Evolutionary conservation across 2,113 vertebrate species (phyloP).

Genomic region (Sinocyclocheilus rhinocerous): DNA sequence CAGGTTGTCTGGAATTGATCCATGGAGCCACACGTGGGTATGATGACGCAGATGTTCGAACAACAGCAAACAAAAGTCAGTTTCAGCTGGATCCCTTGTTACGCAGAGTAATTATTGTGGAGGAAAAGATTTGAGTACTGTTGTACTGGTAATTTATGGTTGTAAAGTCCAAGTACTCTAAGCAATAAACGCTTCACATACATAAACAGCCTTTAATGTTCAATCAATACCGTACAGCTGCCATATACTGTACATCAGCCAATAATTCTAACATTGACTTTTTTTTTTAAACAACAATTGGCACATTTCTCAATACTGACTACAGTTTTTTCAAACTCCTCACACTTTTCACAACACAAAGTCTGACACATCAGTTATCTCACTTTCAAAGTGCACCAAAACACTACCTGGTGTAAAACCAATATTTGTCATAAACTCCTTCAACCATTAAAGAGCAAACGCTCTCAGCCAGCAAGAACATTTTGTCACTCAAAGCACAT

Average conservation of each 20-base stretch:
- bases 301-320: background rate
- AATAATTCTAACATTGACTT: background rate
- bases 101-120: slow-evolving; percentile 42
- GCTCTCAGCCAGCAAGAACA: background rate
- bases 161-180: slow-evolving; percentile 38
- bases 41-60: slow-evolving; percentile 44
- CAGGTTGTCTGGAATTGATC: slow-evolving; percentile 39
- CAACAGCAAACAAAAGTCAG: slow-evolving; percentile 29
- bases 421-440: background rate
- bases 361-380: background rate
- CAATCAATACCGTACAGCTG: slow-evolving; percentile 12
- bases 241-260: background rate
- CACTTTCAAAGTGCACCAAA: background rate
- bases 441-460: background rate
- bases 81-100: slow-evolving; percentile 37
- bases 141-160: slow-evolving; percentile 37
- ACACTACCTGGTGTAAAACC: background rate
- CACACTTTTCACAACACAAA: background rate
- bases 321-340: background rate
- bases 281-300: background rate
- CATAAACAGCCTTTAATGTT: slow-evolving; percentile 14
- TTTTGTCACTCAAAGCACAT: background rate
- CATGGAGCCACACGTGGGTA: slow-evolving; percentile 21
- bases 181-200: slow-evolving; percentile 31
- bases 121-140: slow-evolving; percentile 27